Conservation (phyloP, 2,113 vertebrate genomes). For the Tragelaphus buxtoni region DNA sequence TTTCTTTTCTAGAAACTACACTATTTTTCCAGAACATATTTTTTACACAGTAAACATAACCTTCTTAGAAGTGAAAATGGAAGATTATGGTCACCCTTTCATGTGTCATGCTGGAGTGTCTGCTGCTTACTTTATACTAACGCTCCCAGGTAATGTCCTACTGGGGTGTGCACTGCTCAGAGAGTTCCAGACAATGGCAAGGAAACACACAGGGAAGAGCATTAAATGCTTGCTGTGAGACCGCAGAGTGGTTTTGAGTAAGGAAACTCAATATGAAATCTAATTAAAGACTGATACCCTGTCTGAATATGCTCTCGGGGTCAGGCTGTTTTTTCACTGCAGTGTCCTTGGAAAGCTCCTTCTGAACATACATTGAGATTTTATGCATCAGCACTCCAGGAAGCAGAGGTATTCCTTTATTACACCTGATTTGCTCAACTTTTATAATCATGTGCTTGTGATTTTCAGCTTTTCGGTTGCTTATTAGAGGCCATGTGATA, state of each 20-base stretch:
- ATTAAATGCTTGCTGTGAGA: neutral
- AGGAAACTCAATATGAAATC: neutral
- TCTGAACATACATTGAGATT: neutral
- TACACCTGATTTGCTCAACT: neutral
- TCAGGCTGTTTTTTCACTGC: neutral
- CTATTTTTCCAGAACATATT: neutral
- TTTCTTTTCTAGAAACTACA: slow-evolving; percentile 17
- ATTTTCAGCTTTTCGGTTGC: neutral
- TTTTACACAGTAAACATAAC: slow-evolving; percentile 68
- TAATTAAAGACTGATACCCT: accelerated
- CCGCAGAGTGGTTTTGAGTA: neutral
- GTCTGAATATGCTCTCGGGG: neutral
- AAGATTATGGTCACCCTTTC: slow-evolving; percentile 65
- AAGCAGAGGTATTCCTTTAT: neutral
- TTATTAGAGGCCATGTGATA: neutral
- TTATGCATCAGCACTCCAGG: neutral
- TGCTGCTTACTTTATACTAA: slow-evolving; percentile 50
- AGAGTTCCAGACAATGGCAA: neutral
- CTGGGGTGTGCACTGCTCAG: accelerated
- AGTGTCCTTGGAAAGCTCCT: neutral
- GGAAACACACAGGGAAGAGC: neutral
- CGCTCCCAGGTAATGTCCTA: slow-evolving; percentile 49
- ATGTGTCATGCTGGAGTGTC: slow-evolving; percentile 56
- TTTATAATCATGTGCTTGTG: neutral
- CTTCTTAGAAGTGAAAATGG: slow-evolving; percentile 65